phyloP scores from a whole-genome alignment of 2,113 vertebrate species.

The Hyla sarda region DNA sequence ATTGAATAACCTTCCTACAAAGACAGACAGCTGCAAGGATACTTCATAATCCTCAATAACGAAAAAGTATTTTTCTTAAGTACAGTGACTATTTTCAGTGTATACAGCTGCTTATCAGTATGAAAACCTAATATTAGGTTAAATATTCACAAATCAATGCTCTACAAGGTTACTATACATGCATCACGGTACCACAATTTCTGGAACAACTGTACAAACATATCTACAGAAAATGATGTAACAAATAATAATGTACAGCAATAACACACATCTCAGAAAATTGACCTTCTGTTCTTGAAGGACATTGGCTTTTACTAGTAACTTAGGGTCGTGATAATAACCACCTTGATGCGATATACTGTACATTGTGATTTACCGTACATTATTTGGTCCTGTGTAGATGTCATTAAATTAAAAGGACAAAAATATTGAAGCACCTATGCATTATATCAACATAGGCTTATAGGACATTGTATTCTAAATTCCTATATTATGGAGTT shows the following conservation, averaged over 20 bases:
- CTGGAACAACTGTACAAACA: background rate
- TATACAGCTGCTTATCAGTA: conserved; percentile 15
- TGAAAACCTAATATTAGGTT: background rate
- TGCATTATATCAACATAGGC: too few relatives aligned
- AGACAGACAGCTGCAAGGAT: conserved; percentile 41
- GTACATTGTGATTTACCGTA: too few relatives aligned
- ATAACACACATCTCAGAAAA: background rate
- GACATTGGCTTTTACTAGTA: background rate
- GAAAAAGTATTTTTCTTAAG: conserved; percentile 3
- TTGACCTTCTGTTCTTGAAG: background rate
- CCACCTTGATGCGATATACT: background rate
- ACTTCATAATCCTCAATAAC: conserved; percentile 34
- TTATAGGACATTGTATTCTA: too few relatives aligned
- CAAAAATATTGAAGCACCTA: too few relatives aligned
- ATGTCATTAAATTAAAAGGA: too few relatives aligned
- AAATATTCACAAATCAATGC: background rate
- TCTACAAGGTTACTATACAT: background rate
- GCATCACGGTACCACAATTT: background rate
- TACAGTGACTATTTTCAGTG: conserved; percentile 21
- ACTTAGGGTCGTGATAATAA: background rate
- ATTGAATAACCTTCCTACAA: conserved; percentile 44
- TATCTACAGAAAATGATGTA: background rate
- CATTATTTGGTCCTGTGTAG: too few relatives aligned
- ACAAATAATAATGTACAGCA: background rate
- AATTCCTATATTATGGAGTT: too few relatives aligned